Evolutionary conservation across 2,113 vertebrate species (phyloP), one percentile per base, ranked within the genome.

Genomic region (Pangasianodon hypophthalmus): DNA sequence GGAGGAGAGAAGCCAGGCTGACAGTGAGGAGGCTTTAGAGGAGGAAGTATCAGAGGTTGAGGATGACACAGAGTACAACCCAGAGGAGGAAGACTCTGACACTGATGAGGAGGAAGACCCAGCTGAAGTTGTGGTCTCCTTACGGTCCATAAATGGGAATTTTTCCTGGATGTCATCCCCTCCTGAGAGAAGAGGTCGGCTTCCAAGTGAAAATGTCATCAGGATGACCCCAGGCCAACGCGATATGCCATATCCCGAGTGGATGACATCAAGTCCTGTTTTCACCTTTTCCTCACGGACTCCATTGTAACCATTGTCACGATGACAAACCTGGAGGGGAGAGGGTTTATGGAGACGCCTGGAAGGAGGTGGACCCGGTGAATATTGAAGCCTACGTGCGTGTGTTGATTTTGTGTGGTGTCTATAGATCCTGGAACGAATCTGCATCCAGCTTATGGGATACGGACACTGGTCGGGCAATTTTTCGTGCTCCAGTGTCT

Each of bases 61-160:
- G 50, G 3, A 24, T 81, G 54, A 84, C 52, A 10, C 52, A 10
- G 37, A 62, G 41, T 60, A 60, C 18, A 58, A 84, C 14, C 50
- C 32, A 58, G 50, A 84, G 50, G 81, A 83, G 52, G 81, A 84
- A 56, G 54, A 85, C 2, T 60, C 29, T 52, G 79, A 81, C 32
- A 85, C 9, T 85, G 41, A 64, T 29, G 24, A 64, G 58, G 32
- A 85, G 26, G 37, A 64, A 2, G 7, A 46, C 32, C 54, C 50
- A 54, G n/a, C n/a, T 54, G 52, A 83, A 19, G 80, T 46, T 24
- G 77, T 37, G 37, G 37, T 37, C 77, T 48, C 69, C 69, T 75
- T 75, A 6, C 19, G 7, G 18, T 14, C 37, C 6, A 37, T 41
- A 75, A 75, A 75, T 75, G 37, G 71, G 19, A 21, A 4, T 75